Evolutionary conservation across 1,140 invertebrate species (phyloP).

Genomic region (Hestina assimilis): DNA sequence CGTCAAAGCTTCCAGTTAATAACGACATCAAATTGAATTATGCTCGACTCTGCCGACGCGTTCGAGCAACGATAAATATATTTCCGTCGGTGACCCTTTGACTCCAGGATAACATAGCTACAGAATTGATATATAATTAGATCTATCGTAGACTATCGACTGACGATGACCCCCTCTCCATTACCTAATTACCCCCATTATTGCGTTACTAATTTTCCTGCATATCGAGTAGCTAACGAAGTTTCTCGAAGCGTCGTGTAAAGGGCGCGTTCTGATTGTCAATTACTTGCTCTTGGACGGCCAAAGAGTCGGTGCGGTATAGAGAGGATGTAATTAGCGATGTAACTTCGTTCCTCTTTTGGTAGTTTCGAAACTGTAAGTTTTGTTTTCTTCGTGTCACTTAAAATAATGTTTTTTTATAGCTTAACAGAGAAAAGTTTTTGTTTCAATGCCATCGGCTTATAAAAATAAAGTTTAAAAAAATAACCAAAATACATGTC

Average conservation of each 20-base stretch:
- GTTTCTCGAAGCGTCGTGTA: conserved; percentile 55
- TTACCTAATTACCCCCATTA: conserved; percentile 74
- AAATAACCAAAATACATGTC: too few relatives aligned
- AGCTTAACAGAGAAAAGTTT: too few relatives aligned
- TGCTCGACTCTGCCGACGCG: conserved; percentile 19
- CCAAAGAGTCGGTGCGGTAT: conserved; percentile 51
- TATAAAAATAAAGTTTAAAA: too few relatives aligned
- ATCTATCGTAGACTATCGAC: conserved; percentile 50
- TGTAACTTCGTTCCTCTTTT: conserved; percentile 14
- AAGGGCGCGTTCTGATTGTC: conserved; percentile 72
- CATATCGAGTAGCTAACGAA: conserved; percentile 67
- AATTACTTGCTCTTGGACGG: conserved; percentile 67
- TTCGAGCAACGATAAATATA: conserved; percentile 44
- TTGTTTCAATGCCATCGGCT: too few relatives aligned
- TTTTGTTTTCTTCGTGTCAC: not conserved
- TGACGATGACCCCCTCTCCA: conserved; percentile 61
- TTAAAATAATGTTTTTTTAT: not conserved
- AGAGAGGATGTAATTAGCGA: conserved; percentile 69
- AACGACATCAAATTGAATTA: conserved; percentile 30
- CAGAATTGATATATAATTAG: conserved; percentile 62
- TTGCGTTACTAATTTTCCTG: conserved; percentile 74
- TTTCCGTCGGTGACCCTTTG: conserved; percentile 41
- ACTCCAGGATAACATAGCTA: conserved; percentile 42
- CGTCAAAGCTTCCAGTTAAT: conserved; percentile 19
- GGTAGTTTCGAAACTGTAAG: not conserved